Evolutionary conservation across 2,797 vertebrate species (phyloP), one percentile per base, ranked within the genome.

Genomic region (Nyctibius grandis): DNA sequence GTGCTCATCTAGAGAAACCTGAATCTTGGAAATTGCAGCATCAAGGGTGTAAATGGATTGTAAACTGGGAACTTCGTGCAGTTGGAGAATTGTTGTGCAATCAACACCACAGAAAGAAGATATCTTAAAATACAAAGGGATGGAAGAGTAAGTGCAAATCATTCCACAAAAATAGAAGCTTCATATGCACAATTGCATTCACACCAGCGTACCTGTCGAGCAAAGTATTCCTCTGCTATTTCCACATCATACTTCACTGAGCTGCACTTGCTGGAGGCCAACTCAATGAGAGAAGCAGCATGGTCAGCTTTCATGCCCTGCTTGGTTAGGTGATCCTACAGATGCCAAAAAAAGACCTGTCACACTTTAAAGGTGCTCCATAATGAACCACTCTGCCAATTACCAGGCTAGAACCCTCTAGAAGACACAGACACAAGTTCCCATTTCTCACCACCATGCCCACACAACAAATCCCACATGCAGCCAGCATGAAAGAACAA

Each of bases 11-110:
- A 99, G 97, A 73, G 99, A 99, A 96, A 99, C 99, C 95, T 99
- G 99, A 74, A 99, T 99, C 98, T 99, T 99, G 34, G 99, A 99
- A 93, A 99, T 99, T 61, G 99, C 99, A 6, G 99, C 99, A 85
- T 99, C 99, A 44, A 99, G 98, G 16, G 99, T 99, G 83, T 99
- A 99, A 96, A 99, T 99, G 73, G 99, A 98, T 96, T 99, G 99
- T 75, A 99, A 98, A 94, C 99, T 99, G 59, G 99, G 99, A 80
- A 99, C 97, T 97, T 99, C 99, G 29, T 99, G 98, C 54, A 99
- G 98, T 31, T 98, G 98, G 75, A 99, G 98, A 95, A 99, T 98
- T 51, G 98, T 98, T 64, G 98, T 99, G 44, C 98, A 99, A 90
- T 99, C 99, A 1, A 99, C 98, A 36, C 97, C 98, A 81, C 99